These are phyloP conservation scores for Yponomeuta cagnagella DNA, from an alignment of 2,888 invertebrate species.

Conservation along the genomic window DNA sequence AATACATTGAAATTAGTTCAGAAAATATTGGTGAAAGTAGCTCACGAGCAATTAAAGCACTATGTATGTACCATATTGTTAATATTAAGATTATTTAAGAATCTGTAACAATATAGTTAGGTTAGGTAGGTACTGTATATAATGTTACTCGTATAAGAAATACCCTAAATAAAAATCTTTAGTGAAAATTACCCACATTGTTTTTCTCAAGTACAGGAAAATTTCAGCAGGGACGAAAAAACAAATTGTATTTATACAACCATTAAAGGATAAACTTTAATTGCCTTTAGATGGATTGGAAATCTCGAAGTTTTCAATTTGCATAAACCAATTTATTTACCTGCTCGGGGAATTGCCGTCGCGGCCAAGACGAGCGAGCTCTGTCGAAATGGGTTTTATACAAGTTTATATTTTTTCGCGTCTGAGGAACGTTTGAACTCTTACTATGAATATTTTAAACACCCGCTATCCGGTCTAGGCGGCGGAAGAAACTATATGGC, in stretches of 20 bases:
- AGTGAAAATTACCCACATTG: conserved; percentile 43
- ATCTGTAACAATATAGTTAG: conserved; percentile 40
- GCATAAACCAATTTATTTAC: conserved; percentile 35
- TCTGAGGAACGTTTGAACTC: not conserved
- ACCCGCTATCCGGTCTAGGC: conserved; percentile 26
- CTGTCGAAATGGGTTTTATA: conserved; percentile 4
- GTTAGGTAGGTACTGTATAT: conserved; percentile 49
- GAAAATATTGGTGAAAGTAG: not conserved
- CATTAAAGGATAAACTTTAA: conserved; percentile 13
- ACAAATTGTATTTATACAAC: not conserved
- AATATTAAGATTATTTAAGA: conserved; percentile 25
- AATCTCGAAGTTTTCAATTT: conserved; percentile 28
- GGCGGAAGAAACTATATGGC: not conserved
- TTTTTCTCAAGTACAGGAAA: conserved; percentile 5
- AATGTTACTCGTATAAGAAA: conserved; percentile 70
- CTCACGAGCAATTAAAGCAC: conserved; percentile 5
- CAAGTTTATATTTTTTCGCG: conserved; percentile 8
- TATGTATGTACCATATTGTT: conserved; percentile 16
- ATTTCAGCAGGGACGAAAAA: not conserved
- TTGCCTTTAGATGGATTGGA: conserved; percentile 16
- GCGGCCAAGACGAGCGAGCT: conserved; percentile 11
- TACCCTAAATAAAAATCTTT: conserved; percentile 58
- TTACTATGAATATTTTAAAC: conserved; percentile 3
- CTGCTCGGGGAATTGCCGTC: conserved; percentile 24
- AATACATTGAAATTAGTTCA: not conserved